A percentile compares a stretch with the other conserved stretches of the same genome.
phyloP scores from a whole-genome alignment of 2,113 vertebrate species.

The Lagopus muta region DNA sequence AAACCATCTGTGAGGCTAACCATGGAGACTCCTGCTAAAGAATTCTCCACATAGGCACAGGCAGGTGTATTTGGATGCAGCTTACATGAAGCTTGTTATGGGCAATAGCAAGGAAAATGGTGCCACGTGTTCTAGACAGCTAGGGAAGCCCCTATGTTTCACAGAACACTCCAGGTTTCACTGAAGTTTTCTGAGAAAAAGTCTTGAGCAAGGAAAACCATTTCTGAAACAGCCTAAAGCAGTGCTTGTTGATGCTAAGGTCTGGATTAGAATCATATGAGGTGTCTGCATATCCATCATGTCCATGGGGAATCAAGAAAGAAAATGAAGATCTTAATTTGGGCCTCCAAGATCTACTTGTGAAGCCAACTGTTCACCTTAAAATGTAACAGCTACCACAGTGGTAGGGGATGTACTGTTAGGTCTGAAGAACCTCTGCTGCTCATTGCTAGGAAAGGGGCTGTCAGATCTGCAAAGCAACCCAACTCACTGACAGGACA shows the following conservation, averaged over 20 bases:
- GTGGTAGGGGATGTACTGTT: neutral
- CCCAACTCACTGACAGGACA: neutral
- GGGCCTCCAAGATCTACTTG: neutral
- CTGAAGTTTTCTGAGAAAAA: neutral
- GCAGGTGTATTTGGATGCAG: neutral
- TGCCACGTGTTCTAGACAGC: neutral
- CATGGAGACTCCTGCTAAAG: neutral
- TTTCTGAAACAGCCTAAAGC: neutral
- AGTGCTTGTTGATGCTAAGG: neutral
- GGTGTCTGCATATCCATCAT: neutral
- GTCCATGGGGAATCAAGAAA: neutral
- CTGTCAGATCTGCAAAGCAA: neutral
- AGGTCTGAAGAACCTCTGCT: neutral
- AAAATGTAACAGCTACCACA: neutral
- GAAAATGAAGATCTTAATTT: neutral
- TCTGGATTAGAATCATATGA: neutral
- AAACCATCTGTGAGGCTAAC: neutral
- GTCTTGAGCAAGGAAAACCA: neutral
- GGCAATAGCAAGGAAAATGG: neutral
- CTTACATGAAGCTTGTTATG: fast-evolving
- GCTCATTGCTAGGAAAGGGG: neutral
- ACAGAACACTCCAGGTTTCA: neutral
- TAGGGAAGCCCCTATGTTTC: neutral
- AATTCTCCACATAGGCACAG: neutral
- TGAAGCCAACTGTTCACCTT: neutral